phyloP scores from a whole-genome alignment of 2,113 vertebrate genomes.

The Oryzias celebensis region DNA sequence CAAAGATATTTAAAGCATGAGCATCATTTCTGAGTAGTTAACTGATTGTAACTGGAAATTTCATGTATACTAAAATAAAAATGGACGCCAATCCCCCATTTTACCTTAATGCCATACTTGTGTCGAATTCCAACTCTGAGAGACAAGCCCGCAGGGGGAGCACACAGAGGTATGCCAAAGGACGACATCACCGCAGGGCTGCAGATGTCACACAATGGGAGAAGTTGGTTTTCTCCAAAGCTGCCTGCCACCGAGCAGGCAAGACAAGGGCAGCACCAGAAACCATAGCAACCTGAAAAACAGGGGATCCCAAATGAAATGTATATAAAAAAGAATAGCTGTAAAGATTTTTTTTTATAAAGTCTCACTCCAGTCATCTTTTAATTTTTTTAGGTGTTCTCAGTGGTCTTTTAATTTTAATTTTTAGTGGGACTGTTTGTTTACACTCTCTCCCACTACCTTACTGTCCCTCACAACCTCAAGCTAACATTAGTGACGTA shows the following conservation, averaged over 20 bases:
- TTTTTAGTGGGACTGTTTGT: too few relatives aligned
- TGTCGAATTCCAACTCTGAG: slow-evolving; percentile 35
- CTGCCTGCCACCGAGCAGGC: slow-evolving; percentile 39
- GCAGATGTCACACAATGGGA: slow-evolving; percentile 53
- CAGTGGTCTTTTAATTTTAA: too few relatives aligned
- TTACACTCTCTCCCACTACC: too few relatives aligned
- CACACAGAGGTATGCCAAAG: slow-evolving; percentile 36
- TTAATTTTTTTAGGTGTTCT: too few relatives aligned
- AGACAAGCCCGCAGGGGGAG: slow-evolving; percentile 25
- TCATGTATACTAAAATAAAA: background rate
- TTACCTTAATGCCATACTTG: slow-evolving; percentile 55
- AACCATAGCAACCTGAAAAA: slow-evolving; percentile 59
- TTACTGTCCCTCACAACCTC: too few relatives aligned
- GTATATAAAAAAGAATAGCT: too few relatives aligned
- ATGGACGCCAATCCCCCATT: background rate
- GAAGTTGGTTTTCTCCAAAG: slow-evolving; percentile 42
- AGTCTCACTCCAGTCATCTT: too few relatives aligned
- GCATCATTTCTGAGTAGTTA: too few relatives aligned
- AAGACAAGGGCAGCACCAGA: slow-evolving; percentile 59
- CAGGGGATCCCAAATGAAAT: background rate
- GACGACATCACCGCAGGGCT: slow-evolving; percentile 23
- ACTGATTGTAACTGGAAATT: too few relatives aligned
- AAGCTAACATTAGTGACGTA: too few relatives aligned
- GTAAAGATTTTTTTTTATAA: background rate
- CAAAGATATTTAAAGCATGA: background rate